Evolutionary conservation across 2,888 invertebrate genomes (phyloP).

Genomic region (Chalcosyrphus nemorum): DNA sequence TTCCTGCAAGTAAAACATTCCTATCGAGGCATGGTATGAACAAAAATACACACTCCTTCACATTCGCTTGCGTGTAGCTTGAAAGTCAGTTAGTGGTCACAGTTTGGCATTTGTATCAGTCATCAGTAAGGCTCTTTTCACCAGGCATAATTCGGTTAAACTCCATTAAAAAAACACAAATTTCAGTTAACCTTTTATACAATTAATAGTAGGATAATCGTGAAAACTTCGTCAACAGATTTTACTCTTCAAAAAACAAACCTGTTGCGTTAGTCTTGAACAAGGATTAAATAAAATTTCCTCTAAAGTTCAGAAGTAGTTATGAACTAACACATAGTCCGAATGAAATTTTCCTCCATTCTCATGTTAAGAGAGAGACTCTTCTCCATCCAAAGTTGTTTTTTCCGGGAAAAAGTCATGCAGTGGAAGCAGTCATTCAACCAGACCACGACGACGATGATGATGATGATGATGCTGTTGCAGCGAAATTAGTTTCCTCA

Average conservation of each 20-base stretch:
- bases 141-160: too few species aligned
- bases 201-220: not conserved
- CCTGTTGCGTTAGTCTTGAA: not conserved
- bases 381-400: not conserved
- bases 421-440: not conserved
- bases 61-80: too few species aligned
- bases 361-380: not conserved
- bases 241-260: not conserved
- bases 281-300: not conserved
- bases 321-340: not conserved
- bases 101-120: too few species aligned
- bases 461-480: not conserved
- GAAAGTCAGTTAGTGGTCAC: too few species aligned
- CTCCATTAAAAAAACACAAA: too few species aligned
- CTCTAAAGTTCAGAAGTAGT: not conserved
- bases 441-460: not conserved
- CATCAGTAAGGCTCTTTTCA: too few species aligned
- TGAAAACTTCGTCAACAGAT: not conserved
- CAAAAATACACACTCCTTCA: too few species aligned
- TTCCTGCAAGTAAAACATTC: too few species aligned
- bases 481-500: not conserved
- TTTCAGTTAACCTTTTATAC: too few species aligned
- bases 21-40: too few species aligned
- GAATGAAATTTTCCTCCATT: not conserved
- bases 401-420: constrained; percentile 8